Conservation (phyloP, 1,140 invertebrate genomes). For the Ephestia elutella region DNA sequence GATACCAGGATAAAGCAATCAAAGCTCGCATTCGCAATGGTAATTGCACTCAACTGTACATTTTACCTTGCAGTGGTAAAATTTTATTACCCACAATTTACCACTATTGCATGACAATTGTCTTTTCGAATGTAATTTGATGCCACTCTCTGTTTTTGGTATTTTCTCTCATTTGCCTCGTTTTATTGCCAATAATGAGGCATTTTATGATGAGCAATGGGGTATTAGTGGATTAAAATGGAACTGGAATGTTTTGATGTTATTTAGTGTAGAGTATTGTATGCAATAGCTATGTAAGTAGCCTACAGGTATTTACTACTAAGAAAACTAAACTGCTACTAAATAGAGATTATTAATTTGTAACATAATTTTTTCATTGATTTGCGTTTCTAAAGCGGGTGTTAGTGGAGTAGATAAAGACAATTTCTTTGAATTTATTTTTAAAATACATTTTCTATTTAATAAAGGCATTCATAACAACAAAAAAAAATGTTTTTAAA, state of each 20-base stretch:
- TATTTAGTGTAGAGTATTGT: background rate
- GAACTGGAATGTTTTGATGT: background rate
- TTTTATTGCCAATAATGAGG: constrained; percentile 40
- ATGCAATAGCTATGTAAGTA: no score
- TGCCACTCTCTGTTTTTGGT: constrained; percentile 15
- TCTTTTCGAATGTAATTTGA: constrained; percentile 25
- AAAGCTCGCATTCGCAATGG: constrained; percentile 7
- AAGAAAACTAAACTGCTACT: no score
- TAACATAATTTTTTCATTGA: no score
- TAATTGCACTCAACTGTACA: constrained; percentile 21
- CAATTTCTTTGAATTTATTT: no score
- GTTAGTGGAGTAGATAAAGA: no score
- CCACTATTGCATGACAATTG: constrained; percentile 38
- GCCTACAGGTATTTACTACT: no score
- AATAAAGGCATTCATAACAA: no score
- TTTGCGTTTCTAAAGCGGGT: no score
- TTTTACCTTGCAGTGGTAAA: constrained; percentile 42
- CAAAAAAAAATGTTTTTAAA: no score
- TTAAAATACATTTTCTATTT: no score
- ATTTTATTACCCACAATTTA: constrained; percentile 55
- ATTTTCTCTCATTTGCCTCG: constrained; percentile 21
- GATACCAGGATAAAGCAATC: constrained; percentile 27
- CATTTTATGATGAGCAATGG: constrained; percentile 12
- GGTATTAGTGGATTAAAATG: background rate
- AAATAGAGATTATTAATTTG: no score